Conservation (phyloP, 2,113 vertebrate species). For the Butorides virescens region DNA sequence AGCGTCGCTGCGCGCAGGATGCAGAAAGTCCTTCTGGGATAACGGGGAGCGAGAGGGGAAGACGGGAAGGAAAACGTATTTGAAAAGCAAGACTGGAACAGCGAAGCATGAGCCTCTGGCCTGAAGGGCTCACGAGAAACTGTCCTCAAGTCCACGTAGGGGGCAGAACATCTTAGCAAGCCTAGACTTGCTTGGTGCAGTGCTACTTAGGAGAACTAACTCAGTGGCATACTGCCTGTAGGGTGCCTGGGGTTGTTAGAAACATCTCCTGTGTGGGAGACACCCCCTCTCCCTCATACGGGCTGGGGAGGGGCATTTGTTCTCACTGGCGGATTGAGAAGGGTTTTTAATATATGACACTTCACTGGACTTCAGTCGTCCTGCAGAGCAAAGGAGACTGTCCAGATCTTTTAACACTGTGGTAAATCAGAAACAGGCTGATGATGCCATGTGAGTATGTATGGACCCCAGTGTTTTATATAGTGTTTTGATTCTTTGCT, state of each 20-base stretch:
- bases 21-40: conserved; percentile 96
- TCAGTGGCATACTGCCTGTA: not conserved
- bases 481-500: not conserved
- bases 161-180: conserved; percentile 24
- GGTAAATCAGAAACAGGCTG: conserved; percentile 37
- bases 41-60: not conserved
- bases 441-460: conserved; percentile 9
- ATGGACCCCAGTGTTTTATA: not conserved
- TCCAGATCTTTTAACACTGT: not conserved
- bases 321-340: conserved; percentile 26
- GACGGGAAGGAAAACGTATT: not conserved
- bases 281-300: accelerated
- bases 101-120: not conserved
- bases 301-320: not conserved
- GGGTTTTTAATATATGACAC: not conserved
- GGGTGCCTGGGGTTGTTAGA: conserved; percentile 29
- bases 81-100: not conserved
- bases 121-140: not conserved
- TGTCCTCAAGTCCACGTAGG: not conserved
- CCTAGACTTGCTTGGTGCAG: not conserved
- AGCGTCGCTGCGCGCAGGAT: conserved; percentile 88
- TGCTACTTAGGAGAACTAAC: conserved; percentile 14
- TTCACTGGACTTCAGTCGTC: not conserved
- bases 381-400: conserved; percentile 4
- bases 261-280: not conserved